These are phyloP conservation scores for Acromyrmex charruanus DNA, from an alignment of 1,140 invertebrate species.

Conservation along the genomic window DNA sequence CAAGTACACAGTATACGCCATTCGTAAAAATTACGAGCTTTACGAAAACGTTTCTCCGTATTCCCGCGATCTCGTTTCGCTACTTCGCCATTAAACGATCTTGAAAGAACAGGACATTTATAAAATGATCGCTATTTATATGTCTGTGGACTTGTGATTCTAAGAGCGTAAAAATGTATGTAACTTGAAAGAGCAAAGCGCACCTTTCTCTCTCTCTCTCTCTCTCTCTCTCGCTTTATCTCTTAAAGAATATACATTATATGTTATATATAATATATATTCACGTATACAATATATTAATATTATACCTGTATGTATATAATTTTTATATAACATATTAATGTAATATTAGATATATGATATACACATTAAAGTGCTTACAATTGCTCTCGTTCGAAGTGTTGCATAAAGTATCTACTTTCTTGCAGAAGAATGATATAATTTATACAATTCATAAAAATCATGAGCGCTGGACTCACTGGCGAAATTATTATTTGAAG, in stretches of 20 bases:
- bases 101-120: slow-evolving; percentile 36
- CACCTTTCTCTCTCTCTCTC: not conserved
- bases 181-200: slow-evolving; percentile 23
- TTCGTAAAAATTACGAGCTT: not conserved
- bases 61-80: not conserved
- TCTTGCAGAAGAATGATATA: slow-evolving; percentile 17
- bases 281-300: slow-evolving; percentile 1
- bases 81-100: slow-evolving; percentile 1
- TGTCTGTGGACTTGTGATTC: not conserved
- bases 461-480: not conserved
- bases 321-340: slow-evolving; percentile 19
- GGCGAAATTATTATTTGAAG: slow-evolving; percentile 38
- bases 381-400: not conserved
- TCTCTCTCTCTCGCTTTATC: not conserved
- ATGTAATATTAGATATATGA: slow-evolving; percentile 24
- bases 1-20: not conserved
- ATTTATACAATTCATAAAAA: slow-evolving; percentile 29
- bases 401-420: slow-evolving; percentile 19
- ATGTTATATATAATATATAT: slow-evolving; percentile 6
- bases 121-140: slow-evolving; percentile 38
- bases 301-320: slow-evolving; percentile 20
- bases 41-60: not conserved
- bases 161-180: slow-evolving; percentile 37
- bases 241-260: not conserved
- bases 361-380: slow-evolving; percentile 1